Conservation (phyloP, 2,113 vertebrate genomes). For the Hyperopisus bebe region DNA sequence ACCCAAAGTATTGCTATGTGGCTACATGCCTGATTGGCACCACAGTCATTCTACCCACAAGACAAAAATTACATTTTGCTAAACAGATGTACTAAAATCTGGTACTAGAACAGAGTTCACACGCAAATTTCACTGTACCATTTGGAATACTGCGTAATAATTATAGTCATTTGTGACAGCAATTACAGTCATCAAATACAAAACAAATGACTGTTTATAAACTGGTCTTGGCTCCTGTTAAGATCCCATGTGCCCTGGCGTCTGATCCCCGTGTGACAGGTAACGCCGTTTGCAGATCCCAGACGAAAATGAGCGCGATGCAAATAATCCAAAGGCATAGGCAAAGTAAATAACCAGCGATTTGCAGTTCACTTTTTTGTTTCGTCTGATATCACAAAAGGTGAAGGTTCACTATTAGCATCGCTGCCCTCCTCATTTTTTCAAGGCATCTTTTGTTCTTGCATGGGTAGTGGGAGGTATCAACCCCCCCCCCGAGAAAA, state of each 20-base stretch:
- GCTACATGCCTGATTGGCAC: neutral
- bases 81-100: neutral
- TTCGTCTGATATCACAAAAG: slow-evolving; percentile 30
- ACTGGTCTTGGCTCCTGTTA: neutral
- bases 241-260: neutral
- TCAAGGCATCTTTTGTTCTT: slow-evolving; percentile 56
- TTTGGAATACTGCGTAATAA: neutral
- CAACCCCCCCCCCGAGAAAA: slow-evolving; percentile 36
- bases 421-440: slow-evolving; percentile 36
- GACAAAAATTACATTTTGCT: neutral
- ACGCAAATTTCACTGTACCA: neutral
- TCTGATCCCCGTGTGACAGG: neutral
- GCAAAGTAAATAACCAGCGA: neutral
- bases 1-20: neutral
- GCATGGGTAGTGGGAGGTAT: slow-evolving; percentile 46
- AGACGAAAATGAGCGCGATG: neutral
- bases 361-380: neutral
- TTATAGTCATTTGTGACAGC: neutral
- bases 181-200: neutral
- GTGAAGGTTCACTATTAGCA: slow-evolving; percentile 40
- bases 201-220: neutral
- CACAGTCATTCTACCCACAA: neutral
- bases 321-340: neutral
- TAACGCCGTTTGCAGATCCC: neutral
- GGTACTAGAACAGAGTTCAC: neutral